Base-by-base conservation (phyloP, 1,140 invertebrate species). In the Dolichoris vasculosae region DNA sequence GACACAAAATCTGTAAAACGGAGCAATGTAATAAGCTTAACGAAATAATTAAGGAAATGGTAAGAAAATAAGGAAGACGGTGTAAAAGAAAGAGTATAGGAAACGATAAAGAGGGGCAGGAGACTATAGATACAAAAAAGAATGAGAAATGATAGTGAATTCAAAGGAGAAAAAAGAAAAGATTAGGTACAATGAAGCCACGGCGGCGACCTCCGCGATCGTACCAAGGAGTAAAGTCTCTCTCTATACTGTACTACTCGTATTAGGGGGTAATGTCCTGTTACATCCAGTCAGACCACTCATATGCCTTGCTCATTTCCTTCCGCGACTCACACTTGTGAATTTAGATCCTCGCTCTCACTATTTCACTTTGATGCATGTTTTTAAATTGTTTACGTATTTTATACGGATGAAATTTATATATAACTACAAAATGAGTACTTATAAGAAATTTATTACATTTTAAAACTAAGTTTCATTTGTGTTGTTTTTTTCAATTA, bases 281-380 rank as follows among this genome's bases (percentile, higher is more conserved):
- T 71, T 82, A 81, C 80, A 83, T 76, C 82, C 82, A 77, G 82
- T 83, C 73, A 48, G 73, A 76, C 82, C 48, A 83, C 69, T 77
- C 35, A 40, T 71, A 46, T 32, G 30, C 23, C 30, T 59, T 26
- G 55, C 55, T 59, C 55, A 26, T 26, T 59, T 26, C 55, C 55
- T 59, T 26, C 32, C 40, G 20, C 82, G 20, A 30, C 64, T 43
- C n/a, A 79, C 40, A 75, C 20, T 30, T 26, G 1, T 48, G 23
- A 2, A 20, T 35, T 23, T 6, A 40, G 23, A 55, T 11, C 30
- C n/a, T 51, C 32, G 17, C 43, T 1, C 9, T 55, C 23, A 0
- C 48, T 82, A 67, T 23, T 59, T 20, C 81, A 55, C 30, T 64
- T 38, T 55, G 7, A 48, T 46, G n/a, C 30, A 17, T 20, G 48